Conservation (phyloP, 2,888 invertebrate genomes). For the Chirona hameri region DNA sequence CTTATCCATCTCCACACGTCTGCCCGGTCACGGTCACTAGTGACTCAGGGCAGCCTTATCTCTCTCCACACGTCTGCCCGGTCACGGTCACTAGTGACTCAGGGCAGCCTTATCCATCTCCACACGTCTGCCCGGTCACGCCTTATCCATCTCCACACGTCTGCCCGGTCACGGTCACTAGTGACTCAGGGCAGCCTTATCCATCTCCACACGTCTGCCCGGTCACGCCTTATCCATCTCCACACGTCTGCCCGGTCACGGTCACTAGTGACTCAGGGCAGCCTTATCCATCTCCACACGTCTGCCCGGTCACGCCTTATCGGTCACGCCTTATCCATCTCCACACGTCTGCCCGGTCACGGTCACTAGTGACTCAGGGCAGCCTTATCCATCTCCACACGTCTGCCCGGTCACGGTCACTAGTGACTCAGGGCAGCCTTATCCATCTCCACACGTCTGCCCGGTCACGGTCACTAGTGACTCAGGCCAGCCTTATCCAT, state of each 20-base stretch:
- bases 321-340: neutral
- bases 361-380: conserved; percentile 58
- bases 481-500: neutral
- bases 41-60: conserved; percentile 85
- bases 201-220: too few species aligned
- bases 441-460: conserved; percentile 84
- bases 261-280: conserved; percentile 58
- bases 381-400: conserved; percentile 96
- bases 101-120: conserved; percentile 96
- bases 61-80: neutral
- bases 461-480: too few species aligned
- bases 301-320: too few species aligned
- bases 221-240: neutral
- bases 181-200: conserved; percentile 80
- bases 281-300: conserved; percentile 99
- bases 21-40: neutral
- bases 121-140: too few species aligned
- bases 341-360: neutral
- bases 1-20: conserved; percentile 64
- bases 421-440: conserved; percentile 87
- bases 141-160: neutral
- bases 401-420: conserved; percentile 76
- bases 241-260: neutral
- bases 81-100: conserved; percentile 43
- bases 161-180: neutral